Evolutionary conservation across 1,140 invertebrate genomes (phyloP).

Genomic region (Drosophila ficusphila): DNA sequence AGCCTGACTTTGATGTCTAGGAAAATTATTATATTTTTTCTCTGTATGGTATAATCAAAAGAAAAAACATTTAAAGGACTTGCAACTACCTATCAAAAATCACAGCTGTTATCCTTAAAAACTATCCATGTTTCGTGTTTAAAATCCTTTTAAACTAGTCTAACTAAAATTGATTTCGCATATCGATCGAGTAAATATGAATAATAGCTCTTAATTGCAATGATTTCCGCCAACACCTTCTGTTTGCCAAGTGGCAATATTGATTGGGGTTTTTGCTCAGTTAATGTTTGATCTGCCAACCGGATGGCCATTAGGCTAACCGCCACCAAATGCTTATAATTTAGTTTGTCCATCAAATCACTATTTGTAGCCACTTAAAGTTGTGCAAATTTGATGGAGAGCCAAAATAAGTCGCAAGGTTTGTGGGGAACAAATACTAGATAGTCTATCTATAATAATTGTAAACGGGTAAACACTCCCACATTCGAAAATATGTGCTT

Average conservation of each 20-base stretch:
- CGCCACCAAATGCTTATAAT: constrained; percentile 44
- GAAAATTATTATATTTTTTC: neutral
- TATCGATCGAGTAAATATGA: constrained; percentile 51
- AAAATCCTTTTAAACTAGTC: neutral
- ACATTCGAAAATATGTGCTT: neutral
- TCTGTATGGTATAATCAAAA: neutral
- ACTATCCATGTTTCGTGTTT: neutral
- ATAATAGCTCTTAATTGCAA: constrained; percentile 57
- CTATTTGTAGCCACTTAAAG: constrained; percentile 54
- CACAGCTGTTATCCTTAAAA: constrained; percentile 8
- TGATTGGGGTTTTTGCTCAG: constrained; percentile 25
- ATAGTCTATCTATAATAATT: constrained; percentile 20
- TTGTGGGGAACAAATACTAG: constrained; percentile 29
- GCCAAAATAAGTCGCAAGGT: constrained; percentile 15
- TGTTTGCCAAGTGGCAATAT: constrained; percentile 55
- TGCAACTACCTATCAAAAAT: neutral
- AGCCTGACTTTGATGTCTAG: neutral
- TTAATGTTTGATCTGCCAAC: constrained; percentile 44
- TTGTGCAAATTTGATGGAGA: constrained; percentile 37
- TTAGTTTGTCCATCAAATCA: constrained; percentile 50
- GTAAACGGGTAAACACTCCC: constrained; percentile 1
- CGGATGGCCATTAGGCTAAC: constrained; percentile 44
- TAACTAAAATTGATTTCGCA: constrained; percentile 33
- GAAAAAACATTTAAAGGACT: neutral
- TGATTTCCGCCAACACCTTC: constrained; percentile 39